These are phyloP conservation scores for Phylloscopus trochiloides DNA, from an alignment of 2,113 vertebrate species.

Conservation along the genomic window DNA sequence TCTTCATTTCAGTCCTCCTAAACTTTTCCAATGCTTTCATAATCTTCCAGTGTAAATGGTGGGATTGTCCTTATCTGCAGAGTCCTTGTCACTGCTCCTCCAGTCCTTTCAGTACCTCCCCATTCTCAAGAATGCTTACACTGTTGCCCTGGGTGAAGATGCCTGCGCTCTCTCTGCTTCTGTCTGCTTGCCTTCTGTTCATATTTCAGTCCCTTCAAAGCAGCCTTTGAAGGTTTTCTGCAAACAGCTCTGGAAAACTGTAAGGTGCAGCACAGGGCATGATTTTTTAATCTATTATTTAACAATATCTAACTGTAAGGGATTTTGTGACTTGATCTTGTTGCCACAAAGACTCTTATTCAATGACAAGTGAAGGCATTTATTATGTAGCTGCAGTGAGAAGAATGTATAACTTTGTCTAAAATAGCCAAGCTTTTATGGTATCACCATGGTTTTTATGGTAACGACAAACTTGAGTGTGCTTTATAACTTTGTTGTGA, in stretches of 20 bases:
- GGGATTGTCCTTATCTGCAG: background rate
- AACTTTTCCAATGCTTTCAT: background rate
- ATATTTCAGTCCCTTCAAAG: background rate
- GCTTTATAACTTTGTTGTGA: background rate
- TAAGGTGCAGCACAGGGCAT: background rate
- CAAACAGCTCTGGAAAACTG: background rate
- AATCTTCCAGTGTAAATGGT: background rate
- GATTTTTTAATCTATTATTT: background rate
- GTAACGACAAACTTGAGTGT: background rate
- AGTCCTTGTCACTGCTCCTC: background rate
- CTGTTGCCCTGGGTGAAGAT: background rate
- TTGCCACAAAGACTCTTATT: background rate
- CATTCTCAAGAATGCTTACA: background rate
- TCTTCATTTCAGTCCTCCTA: background rate
- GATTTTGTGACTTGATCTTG: background rate
- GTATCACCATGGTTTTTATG: background rate
- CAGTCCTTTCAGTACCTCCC: background rate
- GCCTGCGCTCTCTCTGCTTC: background rate
- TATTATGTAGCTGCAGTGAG: background rate
- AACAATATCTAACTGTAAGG: background rate
- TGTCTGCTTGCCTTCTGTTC: background rate
- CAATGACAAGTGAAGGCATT: background rate
- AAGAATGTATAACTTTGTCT: background rate
- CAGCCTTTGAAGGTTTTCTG: background rate
- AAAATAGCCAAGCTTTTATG: background rate